Evolutionary conservation across 2,797 vertebrate species (phyloP).

Genomic region (Coreius guichenoti): DNA sequence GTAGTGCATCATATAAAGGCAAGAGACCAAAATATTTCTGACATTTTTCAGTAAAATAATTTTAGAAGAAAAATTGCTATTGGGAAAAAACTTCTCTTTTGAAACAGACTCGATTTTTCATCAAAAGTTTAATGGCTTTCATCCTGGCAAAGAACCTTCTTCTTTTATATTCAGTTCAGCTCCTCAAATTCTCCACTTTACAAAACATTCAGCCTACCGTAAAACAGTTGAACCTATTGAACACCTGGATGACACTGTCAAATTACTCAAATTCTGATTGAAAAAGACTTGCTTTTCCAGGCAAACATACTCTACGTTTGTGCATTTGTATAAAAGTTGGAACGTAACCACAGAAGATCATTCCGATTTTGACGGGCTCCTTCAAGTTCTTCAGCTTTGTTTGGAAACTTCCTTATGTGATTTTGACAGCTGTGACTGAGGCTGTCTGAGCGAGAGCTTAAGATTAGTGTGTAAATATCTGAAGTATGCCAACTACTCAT

Average conservation of each 20-base stretch:
- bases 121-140: not conserved
- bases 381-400: slow-evolving; percentile 45
- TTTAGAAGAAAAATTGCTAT: not conserved
- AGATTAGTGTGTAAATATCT: slow-evolving; percentile 68
- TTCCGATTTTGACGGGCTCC: slow-evolving; percentile 63
- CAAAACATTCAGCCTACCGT: slow-evolving; percentile 4
- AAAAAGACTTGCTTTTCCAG: not conserved
- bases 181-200: not conserved
- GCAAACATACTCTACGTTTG: slow-evolving; percentile 45
- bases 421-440: slow-evolving; percentile 57
- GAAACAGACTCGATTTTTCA: not conserved
- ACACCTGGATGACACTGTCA: slow-evolving; percentile 1
- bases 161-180: not conserved
- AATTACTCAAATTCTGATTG: slow-evolving; percentile 8
- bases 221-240: not conserved
- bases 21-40: not conserved
- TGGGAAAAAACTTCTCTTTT: not conserved
- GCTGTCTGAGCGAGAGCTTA: slow-evolving; percentile 57
- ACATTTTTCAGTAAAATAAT: not conserved
- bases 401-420: slow-evolving; percentile 58
- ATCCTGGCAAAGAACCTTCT: not conserved
- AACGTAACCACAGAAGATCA: slow-evolving; percentile 59
- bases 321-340: slow-evolving; percentile 29
- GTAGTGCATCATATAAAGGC: not conserved
- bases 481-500: slow-evolving; percentile 77